phyloP scores from a whole-genome alignment of 2,113 vertebrate species.

The Hippocampus barbouri region DNA sequence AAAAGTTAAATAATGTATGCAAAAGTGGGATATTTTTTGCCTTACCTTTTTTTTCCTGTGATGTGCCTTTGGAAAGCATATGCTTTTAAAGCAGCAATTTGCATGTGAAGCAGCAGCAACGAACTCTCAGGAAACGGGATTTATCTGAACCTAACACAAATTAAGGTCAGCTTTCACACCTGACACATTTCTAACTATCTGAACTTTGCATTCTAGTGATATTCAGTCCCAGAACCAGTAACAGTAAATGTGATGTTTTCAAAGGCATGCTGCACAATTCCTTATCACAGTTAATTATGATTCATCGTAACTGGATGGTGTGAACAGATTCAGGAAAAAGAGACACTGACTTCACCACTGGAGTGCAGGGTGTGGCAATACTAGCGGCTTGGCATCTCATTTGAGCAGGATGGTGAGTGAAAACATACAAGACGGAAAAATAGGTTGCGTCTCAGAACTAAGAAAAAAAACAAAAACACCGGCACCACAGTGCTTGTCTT shows the following conservation, averaged over 20 bases:
- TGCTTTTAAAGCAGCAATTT: not conserved
- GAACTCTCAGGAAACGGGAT: slow-evolving; percentile 7
- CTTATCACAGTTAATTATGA: not conserved
- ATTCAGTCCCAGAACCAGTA: too few species aligned
- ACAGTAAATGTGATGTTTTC: too few species aligned
- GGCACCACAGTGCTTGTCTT: not conserved
- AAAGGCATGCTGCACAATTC: not conserved
- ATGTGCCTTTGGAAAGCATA: not conserved
- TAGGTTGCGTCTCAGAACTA: not conserved
- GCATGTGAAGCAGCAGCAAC: not conserved
- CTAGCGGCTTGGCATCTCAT: slow-evolving; percentile 12
- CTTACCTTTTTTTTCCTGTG: slow-evolving; percentile 21
- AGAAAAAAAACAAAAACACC: not conserved
- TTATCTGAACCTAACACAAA: slow-evolving; percentile 8
- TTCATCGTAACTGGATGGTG: not conserved
- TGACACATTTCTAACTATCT: not conserved
- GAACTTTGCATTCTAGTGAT: not conserved
- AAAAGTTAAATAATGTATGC: not conserved
- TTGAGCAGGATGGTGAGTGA: not conserved
- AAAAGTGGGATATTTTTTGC: not conserved
- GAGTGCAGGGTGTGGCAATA: not conserved
- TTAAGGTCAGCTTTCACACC: not conserved
- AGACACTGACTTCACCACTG: not conserved
- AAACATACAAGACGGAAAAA: not conserved
- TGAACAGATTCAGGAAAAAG: not conserved